Evolutionary conservation across 2,888 invertebrate species (phyloP).

Genomic region (Alcis repandata): DNA sequence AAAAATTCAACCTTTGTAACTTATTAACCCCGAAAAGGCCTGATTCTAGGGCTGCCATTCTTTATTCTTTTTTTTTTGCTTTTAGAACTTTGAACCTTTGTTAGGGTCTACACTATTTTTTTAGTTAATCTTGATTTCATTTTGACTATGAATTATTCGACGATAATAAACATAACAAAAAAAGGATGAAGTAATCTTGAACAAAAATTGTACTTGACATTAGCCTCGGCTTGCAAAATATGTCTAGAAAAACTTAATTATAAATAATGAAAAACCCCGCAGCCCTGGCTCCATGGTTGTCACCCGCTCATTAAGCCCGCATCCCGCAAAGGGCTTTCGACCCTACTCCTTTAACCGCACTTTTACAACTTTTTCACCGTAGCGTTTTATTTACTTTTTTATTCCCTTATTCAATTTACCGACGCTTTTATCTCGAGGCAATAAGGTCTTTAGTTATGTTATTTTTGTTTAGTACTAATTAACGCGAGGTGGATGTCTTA

Average conservation of each 20-base stretch:
- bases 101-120: too few species aligned
- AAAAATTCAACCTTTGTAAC: slow-evolving; percentile 41
- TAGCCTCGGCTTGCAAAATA: too few species aligned
- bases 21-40: slow-evolving; percentile 30
- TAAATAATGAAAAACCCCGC: background rate
- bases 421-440: slow-evolving; percentile 45
- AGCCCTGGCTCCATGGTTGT: slow-evolving; percentile 38
- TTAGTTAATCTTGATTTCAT: too few species aligned
- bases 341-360: slow-evolving; percentile 49
- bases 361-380: slow-evolving; percentile 55
- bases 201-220: too few species aligned
- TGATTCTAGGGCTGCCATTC: slow-evolving; percentile 15
- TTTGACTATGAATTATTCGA: too few species aligned
- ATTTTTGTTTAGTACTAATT: slow-evolving; percentile 51
- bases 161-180: too few species aligned
- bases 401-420: slow-evolving; percentile 54
- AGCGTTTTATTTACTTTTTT: slow-evolving; percentile 55
- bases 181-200: too few species aligned
- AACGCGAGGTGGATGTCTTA: slow-evolving; percentile 44
- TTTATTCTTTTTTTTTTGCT: too few species aligned
- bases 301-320: slow-evolving; percentile 47
- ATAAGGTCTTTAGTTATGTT: slow-evolving; percentile 49
- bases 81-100: too few species aligned
- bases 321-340: slow-evolving; percentile 40
- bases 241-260: too few species aligned